Evolutionary conservation across 2,888 invertebrate species (phyloP).

Genomic region (Phengaris arion): DNA sequence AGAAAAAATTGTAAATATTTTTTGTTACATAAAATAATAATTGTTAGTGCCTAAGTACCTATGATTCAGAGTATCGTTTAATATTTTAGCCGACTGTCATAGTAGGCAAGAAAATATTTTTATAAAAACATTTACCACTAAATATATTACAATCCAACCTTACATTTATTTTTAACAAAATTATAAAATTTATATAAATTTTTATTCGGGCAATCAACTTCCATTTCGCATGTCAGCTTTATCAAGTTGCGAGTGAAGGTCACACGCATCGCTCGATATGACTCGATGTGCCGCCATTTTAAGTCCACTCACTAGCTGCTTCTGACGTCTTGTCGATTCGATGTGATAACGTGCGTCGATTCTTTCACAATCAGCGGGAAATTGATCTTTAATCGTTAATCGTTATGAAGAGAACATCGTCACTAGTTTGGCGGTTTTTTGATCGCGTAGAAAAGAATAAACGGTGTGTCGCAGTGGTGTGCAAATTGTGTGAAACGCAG

Average conservation of each 20-base stretch:
- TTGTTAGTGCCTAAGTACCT: no score
- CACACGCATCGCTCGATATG: slow-evolving; percentile 50
- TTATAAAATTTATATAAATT: neutral
- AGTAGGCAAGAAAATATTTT: no score
- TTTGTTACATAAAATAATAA: no score
- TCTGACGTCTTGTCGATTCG: slow-evolving; percentile 59
- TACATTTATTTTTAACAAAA: no score
- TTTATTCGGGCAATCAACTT: neutral
- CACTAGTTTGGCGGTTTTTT: slow-evolving; percentile 71
- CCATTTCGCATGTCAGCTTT: slow-evolving; percentile 30
- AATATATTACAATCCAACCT: no score
- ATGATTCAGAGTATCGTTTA: no score
- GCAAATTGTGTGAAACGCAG: slow-evolving; percentile 70
- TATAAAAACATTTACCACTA: no score
- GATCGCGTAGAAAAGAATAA: slow-evolving; percentile 62
- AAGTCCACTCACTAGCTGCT: slow-evolving; percentile 47
- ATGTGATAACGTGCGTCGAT: slow-evolving; percentile 56
- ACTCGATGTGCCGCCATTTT: slow-evolving; percentile 49
- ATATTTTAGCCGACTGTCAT: no score
- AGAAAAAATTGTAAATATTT: no score
- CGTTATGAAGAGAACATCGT: slow-evolving; percentile 69
- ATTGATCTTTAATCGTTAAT: slow-evolving; percentile 50
- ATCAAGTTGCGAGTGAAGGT: slow-evolving; percentile 51
- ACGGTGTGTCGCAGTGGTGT: slow-evolving; percentile 65
- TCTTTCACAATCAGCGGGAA: slow-evolving; percentile 55